Evolutionary conservation across 2,888 invertebrate species (phyloP), one percentile per base, ranked within the genome.

Genomic region (Stenolophus ochropezus): DNA sequence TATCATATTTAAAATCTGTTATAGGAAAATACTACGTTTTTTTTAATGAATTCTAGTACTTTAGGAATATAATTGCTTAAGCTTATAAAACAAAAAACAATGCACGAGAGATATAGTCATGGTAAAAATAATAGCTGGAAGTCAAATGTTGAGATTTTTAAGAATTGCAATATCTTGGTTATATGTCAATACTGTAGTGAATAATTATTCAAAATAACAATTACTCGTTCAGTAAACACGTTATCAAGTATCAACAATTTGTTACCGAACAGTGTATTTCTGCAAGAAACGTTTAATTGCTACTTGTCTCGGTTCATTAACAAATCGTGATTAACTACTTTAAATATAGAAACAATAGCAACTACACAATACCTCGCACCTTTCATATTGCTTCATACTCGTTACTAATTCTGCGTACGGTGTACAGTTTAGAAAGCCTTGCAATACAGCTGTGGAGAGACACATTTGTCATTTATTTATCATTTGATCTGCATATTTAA

Each of bases 241-340:
- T n/a, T 51, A 42, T 42, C 33, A 42, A 51, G 51, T 51, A 42
- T 42, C 33, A 42, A 42, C 33, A 42, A 42, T 42, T 42, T 42
- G 33, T 42, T 42, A 42, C 11, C 11, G 33, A 11, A 42, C 33
- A 42, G 8, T 42, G 33, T 11, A 42, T 42, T 42, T 42, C 33
- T 42, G 33, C 33, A 42, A 42, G 33, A 42, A 42, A 42, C 33
- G 33, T 42, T 42, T 42, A 42, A 42, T 42, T 42, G 33, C 33
- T 42, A 56, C 23, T 61, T 21, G 56, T 56, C 25, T 21, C 61
- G 23, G 61, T 61, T n/a, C 61, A 61, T 61, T 61, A 61, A 61
- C 61, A 61, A 61, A 61, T 61, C 61, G 25, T 61, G 61, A 61
- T 61, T 61, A 61, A 61, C 61, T 61, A 61, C 61, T 61, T 61